Conservation (phyloP, 2,888 invertebrate genomes). For the Pachliopta kotzebuea region DNA sequence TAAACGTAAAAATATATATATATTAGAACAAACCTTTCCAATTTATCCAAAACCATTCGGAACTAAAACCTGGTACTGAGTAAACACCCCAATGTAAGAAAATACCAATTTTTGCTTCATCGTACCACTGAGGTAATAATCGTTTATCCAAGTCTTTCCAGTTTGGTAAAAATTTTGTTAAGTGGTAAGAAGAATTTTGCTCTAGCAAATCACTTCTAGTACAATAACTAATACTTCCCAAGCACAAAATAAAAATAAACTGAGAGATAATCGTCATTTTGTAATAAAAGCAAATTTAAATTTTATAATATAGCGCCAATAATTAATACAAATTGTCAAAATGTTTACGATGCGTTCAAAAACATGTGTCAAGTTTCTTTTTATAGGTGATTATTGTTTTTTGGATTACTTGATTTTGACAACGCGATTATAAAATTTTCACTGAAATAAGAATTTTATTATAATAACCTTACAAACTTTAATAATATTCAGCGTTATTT, state of each 20-base stretch:
- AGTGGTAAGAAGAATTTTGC: conserved; percentile 5
- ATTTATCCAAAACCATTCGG: conserved; percentile 95
- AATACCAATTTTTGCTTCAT: conserved; percentile 93
- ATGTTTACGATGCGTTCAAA: background rate
- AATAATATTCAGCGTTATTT: too few species aligned
- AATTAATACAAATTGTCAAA: conserved; percentile 6
- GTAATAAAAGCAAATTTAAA: background rate
- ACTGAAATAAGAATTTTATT: too few species aligned
- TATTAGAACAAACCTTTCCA: conserved; percentile 84
- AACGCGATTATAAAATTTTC: too few species aligned
- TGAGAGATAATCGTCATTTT: background rate
- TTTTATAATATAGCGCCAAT: conserved; percentile 12
- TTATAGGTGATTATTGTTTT: background rate
- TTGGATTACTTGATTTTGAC: too few species aligned
- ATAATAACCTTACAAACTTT: too few species aligned
- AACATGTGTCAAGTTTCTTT: background rate
- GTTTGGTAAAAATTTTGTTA: conserved; percentile 81
- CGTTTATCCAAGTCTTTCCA: conserved; percentile 94
- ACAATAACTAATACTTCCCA: conserved; percentile 28
- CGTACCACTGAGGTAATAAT: conserved; percentile 93
- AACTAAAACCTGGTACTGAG: conserved; percentile 91
- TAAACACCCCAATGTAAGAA: conserved; percentile 97
- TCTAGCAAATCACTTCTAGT: conserved; percentile 18
- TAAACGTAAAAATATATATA: too few species aligned
- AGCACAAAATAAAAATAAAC: conserved; percentile 27